Evolutionary conservation across 2,888 invertebrate genomes (phyloP).

Genomic region (Aplocera efformata): DNA sequence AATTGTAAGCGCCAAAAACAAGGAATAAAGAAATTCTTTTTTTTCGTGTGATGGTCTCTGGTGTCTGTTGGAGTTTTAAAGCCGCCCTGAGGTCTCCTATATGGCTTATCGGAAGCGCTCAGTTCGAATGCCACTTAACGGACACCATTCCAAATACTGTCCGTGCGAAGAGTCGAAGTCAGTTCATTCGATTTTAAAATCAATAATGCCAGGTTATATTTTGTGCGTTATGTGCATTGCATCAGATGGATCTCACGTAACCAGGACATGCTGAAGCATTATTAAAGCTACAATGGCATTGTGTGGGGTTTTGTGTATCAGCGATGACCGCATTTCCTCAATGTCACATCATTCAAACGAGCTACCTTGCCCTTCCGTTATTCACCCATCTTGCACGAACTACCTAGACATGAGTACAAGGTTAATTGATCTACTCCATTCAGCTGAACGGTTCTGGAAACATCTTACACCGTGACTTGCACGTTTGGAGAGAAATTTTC

Average conservation of each 20-base stretch:
- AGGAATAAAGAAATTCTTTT: too few relatives aligned
- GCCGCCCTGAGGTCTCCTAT: too few relatives aligned
- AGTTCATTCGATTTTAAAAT: too few relatives aligned
- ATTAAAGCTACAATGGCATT: conserved; percentile 30
- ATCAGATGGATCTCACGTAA: conserved; percentile 24
- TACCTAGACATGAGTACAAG: conserved; percentile 35
- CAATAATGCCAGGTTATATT: too few relatives aligned
- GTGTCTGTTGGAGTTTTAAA: too few relatives aligned
- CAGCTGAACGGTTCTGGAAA: conserved; percentile 21
- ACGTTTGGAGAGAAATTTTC: conserved; percentile 19
- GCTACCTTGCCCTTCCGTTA: conserved; percentile 44
- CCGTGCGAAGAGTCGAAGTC: too few relatives aligned
- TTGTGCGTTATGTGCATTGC: conserved; percentile 6
- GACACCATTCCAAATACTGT: too few relatives aligned
- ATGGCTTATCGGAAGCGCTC: too few relatives aligned
- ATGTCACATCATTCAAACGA: conserved; percentile 36
- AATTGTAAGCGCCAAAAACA: too few relatives aligned
- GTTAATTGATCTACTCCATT: conserved; percentile 23
- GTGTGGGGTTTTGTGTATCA: conserved; percentile 39
- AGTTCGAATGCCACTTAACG: too few relatives aligned
- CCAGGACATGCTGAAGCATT: conserved; percentile 20
- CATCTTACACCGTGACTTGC: conserved; percentile 15
- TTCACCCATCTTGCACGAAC: conserved; percentile 33
- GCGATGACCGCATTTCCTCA: conserved; percentile 43
- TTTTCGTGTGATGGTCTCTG: too few relatives aligned